Conservation (phyloP, 2,797 vertebrate genomes). For the Trematomus bernacchii region DNA sequence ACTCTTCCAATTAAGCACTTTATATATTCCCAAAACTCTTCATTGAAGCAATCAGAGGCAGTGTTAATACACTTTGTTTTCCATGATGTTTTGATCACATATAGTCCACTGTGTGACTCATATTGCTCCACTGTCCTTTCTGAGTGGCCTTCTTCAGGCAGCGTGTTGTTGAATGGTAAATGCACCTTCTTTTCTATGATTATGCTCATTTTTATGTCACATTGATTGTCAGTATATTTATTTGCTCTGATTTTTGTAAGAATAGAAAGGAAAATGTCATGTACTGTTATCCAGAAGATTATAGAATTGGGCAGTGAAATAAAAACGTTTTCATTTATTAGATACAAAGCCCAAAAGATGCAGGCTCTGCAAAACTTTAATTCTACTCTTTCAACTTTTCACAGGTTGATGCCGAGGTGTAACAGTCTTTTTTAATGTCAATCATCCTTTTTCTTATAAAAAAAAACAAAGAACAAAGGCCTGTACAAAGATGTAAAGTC, state of each 20-base stretch:
- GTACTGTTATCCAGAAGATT: slow-evolving; percentile 16
- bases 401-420: slow-evolving; percentile 14
- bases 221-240: slow-evolving; percentile 1
- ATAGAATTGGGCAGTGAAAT: neutral
- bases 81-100: neutral
- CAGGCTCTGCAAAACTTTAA: slow-evolving; percentile 5
- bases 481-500: slow-evolving; percentile 59
- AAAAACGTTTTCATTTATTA: neutral
- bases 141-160: slow-evolving; percentile 12
- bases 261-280: neutral
- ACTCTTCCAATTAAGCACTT: slow-evolving; percentile 38
- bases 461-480: slow-evolving; percentile 20
- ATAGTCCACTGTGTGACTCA: neutral
- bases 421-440: slow-evolving; percentile 20
- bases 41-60: neutral
- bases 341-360: neutral
- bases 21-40: slow-evolving; percentile 11
- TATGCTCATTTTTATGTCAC: slow-evolving; percentile 9
- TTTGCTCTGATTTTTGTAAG: neutral
- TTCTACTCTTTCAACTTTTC: neutral
- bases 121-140: neutral
- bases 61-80: neutral
- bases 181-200: slow-evolving; percentile 20
- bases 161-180: slow-evolving; percentile 11
- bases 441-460: slow-evolving; percentile 11